Conservation (phyloP, 1,140 invertebrate genomes). For the Liolophura sinensis region DNA sequence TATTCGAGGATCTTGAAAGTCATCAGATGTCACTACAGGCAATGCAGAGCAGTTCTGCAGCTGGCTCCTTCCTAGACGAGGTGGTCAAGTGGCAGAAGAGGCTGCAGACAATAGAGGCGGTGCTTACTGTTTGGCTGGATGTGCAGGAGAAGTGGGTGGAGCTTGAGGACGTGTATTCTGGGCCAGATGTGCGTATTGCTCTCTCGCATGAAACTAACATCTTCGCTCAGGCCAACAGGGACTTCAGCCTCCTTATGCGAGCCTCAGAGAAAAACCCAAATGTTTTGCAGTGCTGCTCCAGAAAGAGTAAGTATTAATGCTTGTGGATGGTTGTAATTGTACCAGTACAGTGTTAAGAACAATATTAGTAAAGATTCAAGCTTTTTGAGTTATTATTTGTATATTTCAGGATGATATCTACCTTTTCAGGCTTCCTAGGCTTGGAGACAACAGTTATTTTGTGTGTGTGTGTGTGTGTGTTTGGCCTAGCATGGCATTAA, state of each 20-base stretch:
- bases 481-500: no score
- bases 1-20: slow-evolving; percentile 56
- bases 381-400: no score
- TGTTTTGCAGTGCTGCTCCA: slow-evolving; percentile 57
- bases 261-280: slow-evolving; percentile 59
- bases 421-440: no score
- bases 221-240: slow-evolving; percentile 50
- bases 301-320: slow-evolving; percentile 49
- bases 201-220: slow-evolving; percentile 51
- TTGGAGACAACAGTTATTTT: no score
- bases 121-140: slow-evolving; percentile 53
- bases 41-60: slow-evolving; percentile 54
- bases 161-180: slow-evolving; percentile 54
- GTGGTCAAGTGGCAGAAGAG: slow-evolving; percentile 59
- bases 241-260: slow-evolving; percentile 55
- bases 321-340: no score
- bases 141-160: slow-evolving; percentile 58
- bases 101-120: slow-evolving; percentile 56
- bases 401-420: no score
- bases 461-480: no score
- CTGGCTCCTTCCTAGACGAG: slow-evolving; percentile 57
- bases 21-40: slow-evolving; percentile 57
- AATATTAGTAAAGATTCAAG: no score
- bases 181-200: slow-evolving; percentile 46
- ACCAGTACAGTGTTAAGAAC: no score